Conservation (phyloP, 1,140 invertebrate species). For the Andrena cerasifolii region DNA sequence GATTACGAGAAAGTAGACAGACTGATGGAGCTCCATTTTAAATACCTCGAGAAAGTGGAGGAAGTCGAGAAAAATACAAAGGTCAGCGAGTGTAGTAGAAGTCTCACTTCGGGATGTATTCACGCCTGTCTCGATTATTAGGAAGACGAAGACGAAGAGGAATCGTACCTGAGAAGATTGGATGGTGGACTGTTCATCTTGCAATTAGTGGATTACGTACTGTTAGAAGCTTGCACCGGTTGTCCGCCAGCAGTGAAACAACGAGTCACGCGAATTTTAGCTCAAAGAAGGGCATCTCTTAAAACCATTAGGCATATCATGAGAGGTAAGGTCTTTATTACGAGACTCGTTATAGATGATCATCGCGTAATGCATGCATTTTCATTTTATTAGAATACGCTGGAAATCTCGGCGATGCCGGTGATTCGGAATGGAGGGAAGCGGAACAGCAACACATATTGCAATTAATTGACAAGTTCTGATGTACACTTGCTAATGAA, state of each 20-base stretch:
- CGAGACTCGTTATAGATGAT: neutral
- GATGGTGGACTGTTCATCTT: slow-evolving; percentile 97
- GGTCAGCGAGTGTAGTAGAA: slow-evolving; percentile 54
- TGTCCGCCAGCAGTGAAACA: slow-evolving; percentile 91
- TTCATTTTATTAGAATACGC: slow-evolving; percentile 90
- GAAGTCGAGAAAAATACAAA: slow-evolving; percentile 88
- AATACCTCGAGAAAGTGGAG: slow-evolving; percentile 97
- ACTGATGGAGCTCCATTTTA: slow-evolving; percentile 97
- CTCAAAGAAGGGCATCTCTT: slow-evolving; percentile 93
- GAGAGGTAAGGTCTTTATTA: slow-evolving; percentile 86
- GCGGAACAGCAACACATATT: slow-evolving; percentile 96
- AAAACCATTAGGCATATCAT: slow-evolving; percentile 98
- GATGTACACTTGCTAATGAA: slow-evolving; percentile 73
- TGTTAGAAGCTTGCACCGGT: slow-evolving; percentile 95
- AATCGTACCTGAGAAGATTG: slow-evolving; percentile 93
- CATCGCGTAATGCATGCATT: neutral
- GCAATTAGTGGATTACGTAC: slow-evolving; percentile 97
- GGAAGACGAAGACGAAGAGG: slow-evolving; percentile 90
- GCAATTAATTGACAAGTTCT: slow-evolving; percentile 97
- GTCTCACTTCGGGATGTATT: slow-evolving; percentile 31
- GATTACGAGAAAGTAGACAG: slow-evolving; percentile 99
- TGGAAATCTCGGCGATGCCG: slow-evolving; percentile 95
- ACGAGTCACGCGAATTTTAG: slow-evolving; percentile 93
- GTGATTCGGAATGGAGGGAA: slow-evolving; percentile 91
- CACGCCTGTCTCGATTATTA: slow-evolving; percentile 54